These are phyloP conservation scores for Habrosyne pyritoides DNA, from an alignment of 2,888 invertebrate genomes.

Conservation along the genomic window DNA sequence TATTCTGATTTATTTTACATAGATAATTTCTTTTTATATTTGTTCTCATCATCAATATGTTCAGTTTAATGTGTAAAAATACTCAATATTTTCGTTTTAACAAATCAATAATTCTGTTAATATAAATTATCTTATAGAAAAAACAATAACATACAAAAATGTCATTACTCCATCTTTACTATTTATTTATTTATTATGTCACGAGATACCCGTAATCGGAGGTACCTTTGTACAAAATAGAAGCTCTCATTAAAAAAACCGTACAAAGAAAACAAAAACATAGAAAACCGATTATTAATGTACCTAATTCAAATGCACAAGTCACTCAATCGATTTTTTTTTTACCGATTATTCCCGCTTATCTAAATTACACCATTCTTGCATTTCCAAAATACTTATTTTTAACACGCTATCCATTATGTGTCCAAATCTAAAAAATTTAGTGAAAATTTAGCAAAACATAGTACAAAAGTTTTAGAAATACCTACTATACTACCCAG, in stretches of 20 bases:
- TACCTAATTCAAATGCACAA: slow-evolving; percentile 34
- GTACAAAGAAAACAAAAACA: slow-evolving; percentile 39
- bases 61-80: slow-evolving; percentile 81
- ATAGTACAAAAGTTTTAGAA: slow-evolving; percentile 83
- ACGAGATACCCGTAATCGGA: slow-evolving; percentile 57
- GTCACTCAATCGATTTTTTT: slow-evolving; percentile 34
- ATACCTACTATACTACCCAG: slow-evolving; percentile 80
- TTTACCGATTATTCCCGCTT: slow-evolving; percentile 51
- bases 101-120: slow-evolving; percentile 76
- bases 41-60: slow-evolving; percentile 70
- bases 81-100: slow-evolving; percentile 73
- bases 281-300: slow-evolving; percentile 35
- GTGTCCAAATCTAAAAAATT: slow-evolving; percentile 79
- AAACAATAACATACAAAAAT: slow-evolving; percentile 73
- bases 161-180: slow-evolving; percentile 40
- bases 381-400: slow-evolving; percentile 55
- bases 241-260: slow-evolving; percentile 60
- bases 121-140: slow-evolving; percentile 79
- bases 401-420: slow-evolving; percentile 61
- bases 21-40: slow-evolving; percentile 68
- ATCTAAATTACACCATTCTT: slow-evolving; percentile 42
- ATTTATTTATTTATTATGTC: slow-evolving; percentile 47
- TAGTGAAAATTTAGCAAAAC: slow-evolving; percentile 84
- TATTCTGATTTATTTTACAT: slow-evolving; percentile 73
- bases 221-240: slow-evolving; percentile 73